Conservation (phyloP, 2,113 vertebrate genomes). For the Oxyruncus cristatus region DNA sequence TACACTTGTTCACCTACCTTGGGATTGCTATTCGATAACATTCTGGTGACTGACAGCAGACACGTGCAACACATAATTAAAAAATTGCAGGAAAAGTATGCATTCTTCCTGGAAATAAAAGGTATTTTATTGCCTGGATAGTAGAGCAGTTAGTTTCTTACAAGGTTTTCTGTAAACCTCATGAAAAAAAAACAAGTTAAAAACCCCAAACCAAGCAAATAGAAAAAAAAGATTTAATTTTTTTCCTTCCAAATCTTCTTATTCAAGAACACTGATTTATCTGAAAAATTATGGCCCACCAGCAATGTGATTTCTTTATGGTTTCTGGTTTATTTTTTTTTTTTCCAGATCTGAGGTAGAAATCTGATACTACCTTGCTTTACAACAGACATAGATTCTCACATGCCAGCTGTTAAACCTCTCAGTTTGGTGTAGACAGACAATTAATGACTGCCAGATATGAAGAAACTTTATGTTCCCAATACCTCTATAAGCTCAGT, state of each 20-base stretch:
- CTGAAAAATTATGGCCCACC: neutral
- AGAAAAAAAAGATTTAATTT: neutral
- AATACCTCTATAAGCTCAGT: neutral
- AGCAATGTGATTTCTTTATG: fast-evolving
- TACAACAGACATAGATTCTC: neutral
- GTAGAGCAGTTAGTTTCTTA: neutral
- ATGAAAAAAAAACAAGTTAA: neutral
- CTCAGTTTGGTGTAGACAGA: neutral
- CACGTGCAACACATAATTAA: neutral
- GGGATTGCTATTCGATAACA: neutral
- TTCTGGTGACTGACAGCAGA: neutral
- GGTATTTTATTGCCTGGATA: neutral
- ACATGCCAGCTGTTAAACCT: neutral
- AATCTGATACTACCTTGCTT: neutral
- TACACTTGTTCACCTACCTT: neutral
- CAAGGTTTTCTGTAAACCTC: neutral
- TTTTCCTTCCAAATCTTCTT: neutral
- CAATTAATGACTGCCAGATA: neutral
- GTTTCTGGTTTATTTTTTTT: neutral
- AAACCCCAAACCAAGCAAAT: neutral
- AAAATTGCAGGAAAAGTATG: neutral
- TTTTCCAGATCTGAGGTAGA: neutral
- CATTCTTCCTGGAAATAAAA: neutral
- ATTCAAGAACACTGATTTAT: neutral
- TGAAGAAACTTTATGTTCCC: neutral